Percentiles rank a stretch among this genome's conserved stretches.
phyloP scores from a whole-genome alignment of 2,888 invertebrate genomes.

The Drosophila monieri region DNA sequence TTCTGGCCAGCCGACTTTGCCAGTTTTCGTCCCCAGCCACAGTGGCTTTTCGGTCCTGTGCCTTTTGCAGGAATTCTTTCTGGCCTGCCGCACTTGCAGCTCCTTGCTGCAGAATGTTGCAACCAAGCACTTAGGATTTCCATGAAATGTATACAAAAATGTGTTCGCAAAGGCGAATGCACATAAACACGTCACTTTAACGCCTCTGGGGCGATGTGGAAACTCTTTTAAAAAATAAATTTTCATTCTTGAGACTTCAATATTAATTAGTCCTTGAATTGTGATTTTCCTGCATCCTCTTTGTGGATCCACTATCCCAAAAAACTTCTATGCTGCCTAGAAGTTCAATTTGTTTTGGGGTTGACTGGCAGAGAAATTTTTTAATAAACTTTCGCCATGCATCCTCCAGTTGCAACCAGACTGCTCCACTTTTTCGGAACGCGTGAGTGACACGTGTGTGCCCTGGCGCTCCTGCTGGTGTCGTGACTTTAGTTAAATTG shows the following conservation, averaged over 20 bases:
- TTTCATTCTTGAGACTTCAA: background rate
- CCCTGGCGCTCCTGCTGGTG: conserved; percentile 12
- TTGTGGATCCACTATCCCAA: background rate
- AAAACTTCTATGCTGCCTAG: background rate
- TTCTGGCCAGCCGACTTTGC: conserved; percentile 1
- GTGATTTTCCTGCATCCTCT: too few species aligned
- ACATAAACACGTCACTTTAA: conserved; percentile 11
- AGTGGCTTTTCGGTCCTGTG: background rate
- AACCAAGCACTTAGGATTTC: conserved; percentile 39
- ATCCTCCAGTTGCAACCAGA: conserved; percentile 1
- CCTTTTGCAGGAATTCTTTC: background rate
- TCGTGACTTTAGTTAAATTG: conserved; percentile 30
- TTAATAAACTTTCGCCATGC: conserved; percentile 28
- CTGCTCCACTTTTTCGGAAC: background rate
- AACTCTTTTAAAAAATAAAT: background rate
- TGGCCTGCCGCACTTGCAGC: background rate
- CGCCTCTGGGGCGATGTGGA: background rate
- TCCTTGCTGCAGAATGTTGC: conserved; percentile 18
- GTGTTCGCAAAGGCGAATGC: conserved; percentile 12
- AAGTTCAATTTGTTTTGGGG: conserved; percentile 14
- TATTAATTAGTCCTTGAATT: background rate
- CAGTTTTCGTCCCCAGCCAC: conserved; percentile 11
- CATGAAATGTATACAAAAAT: conserved; percentile 16
- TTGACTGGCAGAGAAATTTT: conserved; percentile 26
- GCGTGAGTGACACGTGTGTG: conserved; percentile 21